Percentiles rank a stretch among this genome's conserved stretches.
Evolutionary conservation across 2,797 vertebrate species (phyloP).

Genomic region (Pseudocheirus occidentalis): DNA sequence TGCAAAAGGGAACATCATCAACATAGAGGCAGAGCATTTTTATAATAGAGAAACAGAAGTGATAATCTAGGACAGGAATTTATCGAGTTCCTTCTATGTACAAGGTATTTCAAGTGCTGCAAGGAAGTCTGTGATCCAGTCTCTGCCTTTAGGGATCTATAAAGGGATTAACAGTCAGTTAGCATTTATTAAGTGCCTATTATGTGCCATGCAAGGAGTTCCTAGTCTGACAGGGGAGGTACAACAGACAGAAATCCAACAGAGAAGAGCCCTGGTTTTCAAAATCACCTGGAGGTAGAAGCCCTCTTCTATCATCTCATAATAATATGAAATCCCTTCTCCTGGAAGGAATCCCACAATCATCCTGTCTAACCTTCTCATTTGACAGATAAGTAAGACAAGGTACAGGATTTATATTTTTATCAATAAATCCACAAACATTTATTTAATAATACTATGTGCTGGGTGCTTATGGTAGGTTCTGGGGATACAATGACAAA

Average conservation of each 20-base stretch:
- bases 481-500: not conserved
- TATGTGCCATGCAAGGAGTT: not conserved
- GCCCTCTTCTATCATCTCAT: not conserved
- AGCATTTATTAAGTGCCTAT: not conserved
- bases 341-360: not conserved
- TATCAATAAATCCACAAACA: not conserved
- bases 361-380: not conserved
- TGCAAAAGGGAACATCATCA: not conserved
- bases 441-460: not conserved
- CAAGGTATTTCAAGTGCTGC: not conserved
- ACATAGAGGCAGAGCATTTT: not conserved
- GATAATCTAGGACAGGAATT: constrained; percentile 1
- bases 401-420: not conserved
- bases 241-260: not conserved
- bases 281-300: not conserved
- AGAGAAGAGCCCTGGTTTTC: not conserved
- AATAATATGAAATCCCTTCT: not conserved
- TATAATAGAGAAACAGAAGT: constrained; percentile 34
- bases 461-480: not conserved
- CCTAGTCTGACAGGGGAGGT: not conserved
- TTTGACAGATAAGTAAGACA: not conserved
- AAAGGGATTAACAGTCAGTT: not conserved
- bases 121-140: not conserved
- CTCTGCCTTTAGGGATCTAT: not conserved
- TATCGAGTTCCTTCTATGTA: not conserved